Evolutionary conservation across 2,113 vertebrate genomes (phyloP).

Genomic region (Uropsilus gracilis): DNA sequence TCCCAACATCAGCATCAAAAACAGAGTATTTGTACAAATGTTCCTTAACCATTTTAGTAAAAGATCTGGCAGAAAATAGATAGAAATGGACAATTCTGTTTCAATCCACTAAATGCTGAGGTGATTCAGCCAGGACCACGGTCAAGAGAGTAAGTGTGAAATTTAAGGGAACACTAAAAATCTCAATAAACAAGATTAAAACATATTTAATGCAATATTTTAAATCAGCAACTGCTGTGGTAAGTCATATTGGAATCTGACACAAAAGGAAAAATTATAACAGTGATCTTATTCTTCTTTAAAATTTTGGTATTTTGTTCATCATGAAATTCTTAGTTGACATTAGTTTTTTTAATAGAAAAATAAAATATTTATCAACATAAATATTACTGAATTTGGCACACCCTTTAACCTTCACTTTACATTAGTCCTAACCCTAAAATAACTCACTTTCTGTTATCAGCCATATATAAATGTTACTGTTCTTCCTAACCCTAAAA

Average conservation of each 20-base stretch:
- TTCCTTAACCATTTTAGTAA: neutral
- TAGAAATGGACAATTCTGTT: conserved; percentile 9
- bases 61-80: neutral
- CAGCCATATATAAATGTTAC: neutral
- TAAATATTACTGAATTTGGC: neutral
- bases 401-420: neutral
- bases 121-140: neutral
- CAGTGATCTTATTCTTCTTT: neutral
- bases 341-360: neutral
- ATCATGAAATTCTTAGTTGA: neutral
- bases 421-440: neutral
- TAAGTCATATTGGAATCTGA: neutral
- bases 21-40: conserved; percentile 29
- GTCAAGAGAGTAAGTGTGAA: neutral
- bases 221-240: neutral
- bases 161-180: neutral
- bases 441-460: neutral
- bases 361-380: conserved; percentile 27
- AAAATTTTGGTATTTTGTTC: conserved; percentile 43
- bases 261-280: neutral
- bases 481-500: neutral
- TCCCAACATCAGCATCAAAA: neutral
- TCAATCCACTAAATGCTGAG: conserved; percentile 22
- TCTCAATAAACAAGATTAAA: neutral
- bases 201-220: neutral